A percentile compares a stretch with the other conserved stretches of the same genome.
These are phyloP conservation scores for Plectrocnemia conspersa DNA, from an alignment of 1,140 invertebrate species.

Conservation along the genomic window DNA sequence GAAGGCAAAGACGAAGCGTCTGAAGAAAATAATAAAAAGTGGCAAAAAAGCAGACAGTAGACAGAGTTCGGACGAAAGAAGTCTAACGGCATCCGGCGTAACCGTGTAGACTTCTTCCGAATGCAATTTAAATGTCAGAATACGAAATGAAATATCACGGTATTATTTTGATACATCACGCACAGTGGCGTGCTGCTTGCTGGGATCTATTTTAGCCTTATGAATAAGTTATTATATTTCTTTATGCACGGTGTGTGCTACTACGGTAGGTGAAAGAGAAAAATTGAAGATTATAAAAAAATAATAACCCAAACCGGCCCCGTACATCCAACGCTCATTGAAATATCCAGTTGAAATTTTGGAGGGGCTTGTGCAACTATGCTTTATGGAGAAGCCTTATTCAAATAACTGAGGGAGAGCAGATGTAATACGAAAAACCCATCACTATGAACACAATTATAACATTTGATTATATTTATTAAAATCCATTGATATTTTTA, in stretches of 20 bases:
- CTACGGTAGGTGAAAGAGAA: no score
- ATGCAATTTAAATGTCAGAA: slow-evolving; percentile 29
- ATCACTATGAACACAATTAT: no score
- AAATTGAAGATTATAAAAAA: neutral
- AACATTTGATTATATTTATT: no score
- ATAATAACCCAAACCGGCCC: slow-evolving; percentile 1
- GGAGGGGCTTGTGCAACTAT: no score
- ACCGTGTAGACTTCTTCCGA: slow-evolving; percentile 11
- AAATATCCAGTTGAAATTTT: slow-evolving; percentile 19
- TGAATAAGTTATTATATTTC: slow-evolving; percentile 28
- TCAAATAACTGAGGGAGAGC: no score
- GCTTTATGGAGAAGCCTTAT: no score
- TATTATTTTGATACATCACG: slow-evolving; percentile 26
- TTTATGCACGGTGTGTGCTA: slow-evolving; percentile 15
- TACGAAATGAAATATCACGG: slow-evolving; percentile 28
- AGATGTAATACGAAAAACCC: no score
- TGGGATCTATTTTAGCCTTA: slow-evolving; percentile 17
- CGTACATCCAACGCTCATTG: slow-evolving; percentile 16
- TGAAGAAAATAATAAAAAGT: neutral
- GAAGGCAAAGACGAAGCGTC: neutral
- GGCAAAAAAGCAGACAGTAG: neutral
- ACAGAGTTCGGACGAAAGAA: neutral
- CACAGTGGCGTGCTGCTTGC: slow-evolving; percentile 18
- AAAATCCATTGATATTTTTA: no score
- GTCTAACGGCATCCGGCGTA: slow-evolving; percentile 7